Conservation (phyloP, 1,140 invertebrate species). For the Rhopalosiphum maidis region DNA sequence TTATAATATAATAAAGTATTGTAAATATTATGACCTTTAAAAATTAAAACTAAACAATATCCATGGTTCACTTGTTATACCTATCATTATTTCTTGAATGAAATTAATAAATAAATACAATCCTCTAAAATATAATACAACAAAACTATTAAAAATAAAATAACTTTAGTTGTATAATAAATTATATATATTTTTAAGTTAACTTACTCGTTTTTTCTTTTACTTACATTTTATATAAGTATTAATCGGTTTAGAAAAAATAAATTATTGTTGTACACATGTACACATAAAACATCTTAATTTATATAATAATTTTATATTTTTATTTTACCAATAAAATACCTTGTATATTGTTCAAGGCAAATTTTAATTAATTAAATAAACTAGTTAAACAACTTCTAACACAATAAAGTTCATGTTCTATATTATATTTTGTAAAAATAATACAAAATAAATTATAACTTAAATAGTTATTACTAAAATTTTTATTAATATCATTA, state of each 20-base stretch:
- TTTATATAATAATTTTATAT: not conserved
- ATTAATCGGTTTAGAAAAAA: not conserved
- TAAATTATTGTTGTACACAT: no score
- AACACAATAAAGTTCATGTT: not conserved
- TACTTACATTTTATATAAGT: conserved; percentile 7
- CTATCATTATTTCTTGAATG: not conserved
- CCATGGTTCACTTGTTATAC: not conserved
- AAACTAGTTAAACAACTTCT: conserved; percentile 4
- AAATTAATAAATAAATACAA: not conserved
- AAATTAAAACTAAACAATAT: not conserved
- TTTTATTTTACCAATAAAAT: conserved; percentile 3
- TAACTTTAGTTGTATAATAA: not conserved
- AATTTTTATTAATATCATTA: not conserved
- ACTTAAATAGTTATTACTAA: not conserved
- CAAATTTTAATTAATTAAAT: conserved; percentile 20
- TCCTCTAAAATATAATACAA: not conserved
- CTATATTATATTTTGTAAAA: conserved; percentile 8
- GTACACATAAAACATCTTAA: not conserved
- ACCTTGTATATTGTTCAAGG: not conserved
- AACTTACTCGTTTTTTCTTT: not conserved
- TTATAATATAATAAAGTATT: not conserved
- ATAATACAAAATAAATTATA: not conserved
- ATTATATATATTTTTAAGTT: not conserved
- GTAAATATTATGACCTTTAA: not conserved
- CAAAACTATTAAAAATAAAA: not conserved